Conservation (phyloP, 2,113 vertebrate genomes). For the Aphelocoma coerulescens region DNA sequence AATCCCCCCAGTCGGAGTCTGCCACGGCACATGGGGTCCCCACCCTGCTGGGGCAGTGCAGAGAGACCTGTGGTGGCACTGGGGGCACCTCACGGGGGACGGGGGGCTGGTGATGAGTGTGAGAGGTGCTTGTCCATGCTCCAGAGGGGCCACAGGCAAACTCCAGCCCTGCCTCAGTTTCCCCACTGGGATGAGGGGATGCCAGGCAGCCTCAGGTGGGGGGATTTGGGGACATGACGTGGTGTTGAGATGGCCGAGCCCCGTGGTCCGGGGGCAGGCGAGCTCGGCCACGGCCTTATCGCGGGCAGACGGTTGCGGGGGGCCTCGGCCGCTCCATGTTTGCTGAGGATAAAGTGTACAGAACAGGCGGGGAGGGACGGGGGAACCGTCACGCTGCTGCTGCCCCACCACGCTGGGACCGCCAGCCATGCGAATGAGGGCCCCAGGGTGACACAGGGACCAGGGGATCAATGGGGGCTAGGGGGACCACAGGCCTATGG, state of each 20-base stretch:
- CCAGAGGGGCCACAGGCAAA: background rate
- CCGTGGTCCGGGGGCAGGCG: background rate
- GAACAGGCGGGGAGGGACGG: constrained; percentile 1
- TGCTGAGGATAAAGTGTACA: constrained; percentile 68
- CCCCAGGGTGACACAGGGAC: background rate
- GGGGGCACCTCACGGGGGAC: rapidly evolving
- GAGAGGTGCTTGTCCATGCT: rapidly evolving
- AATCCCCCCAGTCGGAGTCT: background rate
- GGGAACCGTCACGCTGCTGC: background rate
- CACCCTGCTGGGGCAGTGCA: background rate
- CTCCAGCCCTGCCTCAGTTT: background rate
- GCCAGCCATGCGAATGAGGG: background rate
- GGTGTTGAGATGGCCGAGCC: background rate
- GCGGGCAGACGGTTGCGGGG: constrained; percentile 33
- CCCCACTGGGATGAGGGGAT: background rate
- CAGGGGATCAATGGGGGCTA: rapidly evolving
- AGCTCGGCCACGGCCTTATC: constrained; percentile 31
- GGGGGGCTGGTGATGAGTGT: background rate
- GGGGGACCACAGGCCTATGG: background rate
- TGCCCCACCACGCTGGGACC: background rate
- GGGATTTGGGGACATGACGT: background rate
- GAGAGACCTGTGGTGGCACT: background rate
- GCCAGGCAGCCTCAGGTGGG: background rate
- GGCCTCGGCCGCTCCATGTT: constrained; percentile 27
- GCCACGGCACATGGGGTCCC: background rate